Evolutionary conservation across 2,888 invertebrate species (phyloP).

Genomic region (Steinernema carpocapsae): DNA sequence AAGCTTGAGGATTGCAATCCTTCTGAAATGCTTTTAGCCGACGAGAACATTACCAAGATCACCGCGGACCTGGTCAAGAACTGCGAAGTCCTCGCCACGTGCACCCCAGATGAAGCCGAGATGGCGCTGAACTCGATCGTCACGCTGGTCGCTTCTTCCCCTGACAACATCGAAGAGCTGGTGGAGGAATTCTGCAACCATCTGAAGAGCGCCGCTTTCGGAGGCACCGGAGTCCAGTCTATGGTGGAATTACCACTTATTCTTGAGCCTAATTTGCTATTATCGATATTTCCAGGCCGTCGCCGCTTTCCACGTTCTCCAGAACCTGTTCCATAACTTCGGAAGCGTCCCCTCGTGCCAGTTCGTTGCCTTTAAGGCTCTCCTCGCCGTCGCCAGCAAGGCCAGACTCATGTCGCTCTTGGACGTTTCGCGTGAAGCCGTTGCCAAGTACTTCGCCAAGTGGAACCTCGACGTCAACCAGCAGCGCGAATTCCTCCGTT

Average conservation of each 20-base stretch:
- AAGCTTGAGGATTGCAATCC: neutral
- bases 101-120: constrained; percentile 78
- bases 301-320: constrained; percentile 75
- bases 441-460: constrained; percentile 42
- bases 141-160: constrained; percentile 82
- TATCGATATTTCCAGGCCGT: constrained; percentile 54
- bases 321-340: constrained; percentile 89
- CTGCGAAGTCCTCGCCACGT: constrained; percentile 35
- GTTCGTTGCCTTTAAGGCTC: constrained; percentile 76
- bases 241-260: constrained; percentile 16
- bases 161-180: constrained; percentile 41
- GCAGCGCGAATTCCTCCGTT: constrained; percentile 55
- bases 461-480: constrained; percentile 56
- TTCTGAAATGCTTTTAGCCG: constrained; percentile 72
- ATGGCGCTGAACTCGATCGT: constrained; percentile 93
- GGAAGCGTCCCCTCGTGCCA: constrained; percentile 88
- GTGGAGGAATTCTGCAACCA: constrained; percentile 35
- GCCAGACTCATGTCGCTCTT: constrained; percentile 45
- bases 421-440: constrained; percentile 41
- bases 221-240: constrained; percentile 43
- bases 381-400: constrained; percentile 45
- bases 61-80: constrained; percentile 72
- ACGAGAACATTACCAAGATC: constrained; percentile 90
- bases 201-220: constrained; percentile 54
- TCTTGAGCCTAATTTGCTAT: constrained; percentile 5